Evolutionary conservation across 2,113 vertebrate species (phyloP).

Genomic region (Coptodon rendalli): DNA sequence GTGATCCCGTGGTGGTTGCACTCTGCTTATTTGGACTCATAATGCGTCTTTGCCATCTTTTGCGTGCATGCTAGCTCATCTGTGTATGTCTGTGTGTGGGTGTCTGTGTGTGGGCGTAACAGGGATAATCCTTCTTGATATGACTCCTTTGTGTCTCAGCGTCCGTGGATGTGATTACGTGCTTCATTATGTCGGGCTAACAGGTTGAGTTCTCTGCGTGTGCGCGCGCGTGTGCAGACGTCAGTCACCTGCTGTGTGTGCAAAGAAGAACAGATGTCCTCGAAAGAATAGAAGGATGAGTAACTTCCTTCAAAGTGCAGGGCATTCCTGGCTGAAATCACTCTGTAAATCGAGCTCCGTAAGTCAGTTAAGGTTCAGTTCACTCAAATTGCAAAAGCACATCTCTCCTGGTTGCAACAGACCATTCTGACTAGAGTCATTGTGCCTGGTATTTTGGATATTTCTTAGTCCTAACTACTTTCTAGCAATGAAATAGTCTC

Average conservation of each 20-base stretch:
- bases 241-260: conserved; percentile 30
- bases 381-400: not conserved
- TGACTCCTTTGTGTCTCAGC: conserved; percentile 47
- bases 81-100: not conserved
- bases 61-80: not conserved
- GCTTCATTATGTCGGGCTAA: conserved; percentile 37
- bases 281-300: conserved; percentile 12
- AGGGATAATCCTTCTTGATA: conserved; percentile 52
- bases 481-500: not conserved
- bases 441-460: not conserved
- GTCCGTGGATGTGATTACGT: conserved; percentile 46
- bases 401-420: not conserved
- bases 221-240: not conserved
- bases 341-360: not conserved
- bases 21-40: not conserved
- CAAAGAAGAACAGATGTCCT: conserved; percentile 18
- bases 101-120: not conserved
- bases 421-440: not conserved
- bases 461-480: not conserved
- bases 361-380: not conserved
- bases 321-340: not conserved
- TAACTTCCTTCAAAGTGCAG: not conserved
- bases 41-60: not conserved
- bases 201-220: conserved; percentile 19
- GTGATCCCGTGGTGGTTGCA: not conserved